Evolutionary conservation across 2,888 invertebrate species (phyloP).

Genomic region (Cryptocephalus primarius): DNA sequence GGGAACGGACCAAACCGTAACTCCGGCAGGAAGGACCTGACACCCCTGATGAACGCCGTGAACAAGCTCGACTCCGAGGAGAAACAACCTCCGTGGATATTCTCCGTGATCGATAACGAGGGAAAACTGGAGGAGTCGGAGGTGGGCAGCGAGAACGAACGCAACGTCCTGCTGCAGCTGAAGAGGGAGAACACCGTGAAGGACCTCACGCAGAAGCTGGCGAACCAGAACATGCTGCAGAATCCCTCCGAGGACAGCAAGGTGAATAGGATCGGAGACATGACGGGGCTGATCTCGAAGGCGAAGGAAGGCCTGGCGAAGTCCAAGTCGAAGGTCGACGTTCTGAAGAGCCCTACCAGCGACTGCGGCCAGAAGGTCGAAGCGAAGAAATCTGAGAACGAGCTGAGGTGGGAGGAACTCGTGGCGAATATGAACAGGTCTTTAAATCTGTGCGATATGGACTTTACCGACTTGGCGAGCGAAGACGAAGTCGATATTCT

Average conservation of each 20-base stretch:
- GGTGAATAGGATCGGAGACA: slow-evolving; percentile 60
- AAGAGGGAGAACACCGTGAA: slow-evolving; percentile 80
- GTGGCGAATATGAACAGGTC: slow-evolving; percentile 64
- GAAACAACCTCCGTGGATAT: slow-evolving; percentile 35
- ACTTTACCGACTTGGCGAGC: slow-evolving; percentile 81
- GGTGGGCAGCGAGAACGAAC: slow-evolving; percentile 39
- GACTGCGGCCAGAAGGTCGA: slow-evolving; percentile 53
- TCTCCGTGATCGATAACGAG: slow-evolving; percentile 24
- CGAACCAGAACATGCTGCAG: slow-evolving; percentile 54
- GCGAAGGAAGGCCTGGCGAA: slow-evolving; percentile 79
- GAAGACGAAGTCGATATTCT: slow-evolving; percentile 72
- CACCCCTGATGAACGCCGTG: slow-evolving; percentile 44
- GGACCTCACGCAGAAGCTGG: slow-evolving; percentile 76
- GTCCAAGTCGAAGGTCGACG: slow-evolving; percentile 73
- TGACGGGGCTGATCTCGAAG: slow-evolving; percentile 84
- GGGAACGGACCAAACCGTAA: slow-evolving; percentile 41
- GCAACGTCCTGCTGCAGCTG: slow-evolving; percentile 52
- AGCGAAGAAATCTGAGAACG: slow-evolving; percentile 82
- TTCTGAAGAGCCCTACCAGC: slow-evolving; percentile 57
- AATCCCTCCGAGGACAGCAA: slow-evolving; percentile 48
- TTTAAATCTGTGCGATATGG: slow-evolving; percentile 83
- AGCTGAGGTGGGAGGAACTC: slow-evolving; percentile 91
- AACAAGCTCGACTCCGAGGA: slow-evolving; percentile 46
- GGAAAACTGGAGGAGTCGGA: slow-evolving; percentile 36
- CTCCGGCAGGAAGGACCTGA: slow-evolving; percentile 42